These are phyloP conservation scores for Verasper variegatus DNA, from an alignment of 2,113 vertebrate species.

Conservation along the genomic window DNA sequence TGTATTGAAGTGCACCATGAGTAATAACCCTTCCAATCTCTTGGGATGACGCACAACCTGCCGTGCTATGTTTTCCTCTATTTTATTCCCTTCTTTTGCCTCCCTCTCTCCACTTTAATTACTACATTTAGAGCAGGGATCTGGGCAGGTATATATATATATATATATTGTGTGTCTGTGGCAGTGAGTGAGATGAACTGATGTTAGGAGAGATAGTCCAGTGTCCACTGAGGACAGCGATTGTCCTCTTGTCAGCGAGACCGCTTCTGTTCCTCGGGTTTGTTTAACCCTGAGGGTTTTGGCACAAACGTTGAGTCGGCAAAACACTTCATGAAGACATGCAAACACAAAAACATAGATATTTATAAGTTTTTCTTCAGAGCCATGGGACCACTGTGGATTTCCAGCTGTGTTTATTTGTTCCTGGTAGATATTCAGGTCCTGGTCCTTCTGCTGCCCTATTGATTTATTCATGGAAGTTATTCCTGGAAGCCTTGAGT, in stretches of 20 bases:
- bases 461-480: slow-evolving; percentile 66
- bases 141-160: slow-evolving; percentile 66
- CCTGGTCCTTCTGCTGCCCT: slow-evolving; percentile 37
- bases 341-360: slow-evolving; percentile 12
- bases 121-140: slow-evolving; percentile 76
- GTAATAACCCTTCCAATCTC: slow-evolving; percentile 63
- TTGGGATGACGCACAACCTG: slow-evolving; percentile 65
- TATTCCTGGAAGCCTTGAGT: slow-evolving; percentile 7
- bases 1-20: slow-evolving; percentile 54
- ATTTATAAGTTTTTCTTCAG: slow-evolving; percentile 1
- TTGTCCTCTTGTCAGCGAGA: slow-evolving; percentile 37
- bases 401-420: slow-evolving; percentile 46
- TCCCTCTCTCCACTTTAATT: slow-evolving; percentile 54
- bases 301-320: slow-evolving; percentile 3
- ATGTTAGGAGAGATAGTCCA: slow-evolving; percentile 37
- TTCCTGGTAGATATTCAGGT: slow-evolving; percentile 28
- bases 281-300: slow-evolving; percentile 37
- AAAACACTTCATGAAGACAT: slow-evolving; percentile 1
- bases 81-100: background rate
- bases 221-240: slow-evolving; percentile 38
- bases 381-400: slow-evolving; percentile 6
- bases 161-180: slow-evolving; percentile 36
- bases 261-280: slow-evolving; percentile 30
- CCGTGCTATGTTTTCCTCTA: slow-evolving; percentile 36
- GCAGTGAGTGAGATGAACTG: slow-evolving; percentile 56